Base-by-base conservation (phyloP, 2,113 vertebrate species). In the Xenopus laevis region DNA sequence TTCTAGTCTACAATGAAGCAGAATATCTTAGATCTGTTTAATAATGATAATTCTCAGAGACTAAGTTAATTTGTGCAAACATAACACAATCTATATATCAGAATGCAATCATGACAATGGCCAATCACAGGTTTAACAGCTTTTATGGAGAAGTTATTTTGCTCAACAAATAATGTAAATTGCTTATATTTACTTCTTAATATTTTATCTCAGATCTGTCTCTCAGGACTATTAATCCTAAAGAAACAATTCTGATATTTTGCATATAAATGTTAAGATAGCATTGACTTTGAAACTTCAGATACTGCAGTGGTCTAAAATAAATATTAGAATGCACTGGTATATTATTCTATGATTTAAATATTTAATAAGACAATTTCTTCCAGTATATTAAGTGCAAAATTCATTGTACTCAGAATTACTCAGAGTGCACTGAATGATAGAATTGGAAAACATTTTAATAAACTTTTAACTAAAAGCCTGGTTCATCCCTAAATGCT, bases 271-370 rank as follows among this genome's bases (percentile, higher is more conserved):
- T 72, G 55, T 72, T 72, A 65, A 72, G 71, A 55, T 72, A 64
- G 62, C 71, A 64, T 72, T 72, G 71, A 72, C 61, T 72, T 72
- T 72, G 71, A 72, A 72, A 72, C 61, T 72, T 72, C 63, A 64
- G 60, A 64, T 45, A 33, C 71, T 64, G 15, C 71, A 33, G 23
- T 64, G 46, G 70, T 71, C 58, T 52, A 30, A 21, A 60, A 53
- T 62, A 23, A 63, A 63, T 53, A 50, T 18, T 7, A 62, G 23
- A 65, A 64, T 50, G 33, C 30, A 62, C 47, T 72, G 71, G 71
- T 44, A 72, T 72, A 59, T 72, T 61, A 72, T 72, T 65, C 61
- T 27, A 18, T 50, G 40, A 58, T 45, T 50, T 65, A 55, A 65
- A 72, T 72, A 21, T 65, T 65, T 72, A 45, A 72, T 72, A 21